Conservation (phyloP, 2,888 invertebrate species). For the Enchytraeus crypticus region DNA sequence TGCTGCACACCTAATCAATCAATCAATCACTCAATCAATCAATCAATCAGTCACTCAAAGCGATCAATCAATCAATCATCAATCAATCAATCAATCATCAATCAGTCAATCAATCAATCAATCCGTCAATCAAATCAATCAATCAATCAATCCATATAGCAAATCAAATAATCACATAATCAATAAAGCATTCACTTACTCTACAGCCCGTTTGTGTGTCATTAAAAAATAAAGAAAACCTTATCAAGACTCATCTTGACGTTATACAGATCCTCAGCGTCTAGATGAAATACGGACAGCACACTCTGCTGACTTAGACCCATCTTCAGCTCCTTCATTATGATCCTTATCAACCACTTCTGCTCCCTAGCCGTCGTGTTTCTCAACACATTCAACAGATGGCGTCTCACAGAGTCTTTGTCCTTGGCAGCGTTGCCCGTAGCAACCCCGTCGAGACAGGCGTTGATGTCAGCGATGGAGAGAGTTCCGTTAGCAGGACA, state of each 20-base stretch:
- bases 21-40: too few relatives aligned
- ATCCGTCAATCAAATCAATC: too few relatives aligned
- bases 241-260: slow-evolving; percentile 63
- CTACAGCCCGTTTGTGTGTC: too few relatives aligned
- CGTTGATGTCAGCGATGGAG: slow-evolving; percentile 64
- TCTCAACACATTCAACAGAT: slow-evolving; percentile 61
- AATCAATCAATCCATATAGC: too few relatives aligned
- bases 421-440: slow-evolving; percentile 56
- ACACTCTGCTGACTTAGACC: slow-evolving; percentile 67
- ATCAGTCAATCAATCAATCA: too few relatives aligned
- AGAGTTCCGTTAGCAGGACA: slow-evolving; percentile 54
- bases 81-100: too few relatives aligned
- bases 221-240: slow-evolving; percentile 52
- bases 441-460: slow-evolving; percentile 66
- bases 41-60: too few relatives aligned
- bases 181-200: too few relatives aligned
- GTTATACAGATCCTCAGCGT: slow-evolving; percentile 68
- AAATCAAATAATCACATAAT: too few relatives aligned
- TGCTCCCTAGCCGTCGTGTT: slow-evolving; percentile 66
- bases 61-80: too few relatives aligned
- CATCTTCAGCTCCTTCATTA: slow-evolving; percentile 71
- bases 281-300: slow-evolving; percentile 65
- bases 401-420: slow-evolving; percentile 53
- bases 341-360: slow-evolving; percentile 81
- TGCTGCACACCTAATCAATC: slow-evolving; percentile 57